A percentile compares a stretch with the other conserved stretches of the same genome.
phyloP scores from a whole-genome alignment of 1,140 invertebrate genomes.

The Sycophila sp. region DNA sequence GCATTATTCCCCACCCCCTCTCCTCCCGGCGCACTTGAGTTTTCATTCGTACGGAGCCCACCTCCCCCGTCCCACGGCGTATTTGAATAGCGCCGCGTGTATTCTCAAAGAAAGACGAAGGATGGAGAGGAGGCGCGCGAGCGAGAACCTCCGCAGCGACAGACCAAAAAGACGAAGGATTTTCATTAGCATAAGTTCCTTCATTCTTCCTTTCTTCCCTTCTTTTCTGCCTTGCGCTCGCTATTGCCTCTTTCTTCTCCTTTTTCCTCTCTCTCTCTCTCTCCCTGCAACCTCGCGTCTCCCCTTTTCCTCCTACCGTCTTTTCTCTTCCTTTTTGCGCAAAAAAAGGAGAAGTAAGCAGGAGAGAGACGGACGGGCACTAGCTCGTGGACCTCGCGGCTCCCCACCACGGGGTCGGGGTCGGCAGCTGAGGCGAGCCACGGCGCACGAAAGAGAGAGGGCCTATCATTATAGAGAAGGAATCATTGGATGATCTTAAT shows the following conservation, averaged over 20 bases:
- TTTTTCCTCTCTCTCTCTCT: slow-evolving; percentile 39
- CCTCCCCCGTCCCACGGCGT: background rate
- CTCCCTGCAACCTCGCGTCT: slow-evolving; percentile 30
- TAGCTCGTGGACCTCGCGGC: too few relatives aligned
- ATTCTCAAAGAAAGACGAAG: slow-evolving; percentile 26
- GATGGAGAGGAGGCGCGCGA: slow-evolving; percentile 13
- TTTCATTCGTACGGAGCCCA: background rate
- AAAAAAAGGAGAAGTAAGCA: too few relatives aligned
- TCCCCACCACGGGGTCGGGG: too few relatives aligned
- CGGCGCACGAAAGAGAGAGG: too few relatives aligned
- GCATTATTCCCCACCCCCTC: too few relatives aligned
- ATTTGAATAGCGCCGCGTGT: slow-evolving; percentile 2
- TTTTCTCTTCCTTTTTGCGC: too few relatives aligned
- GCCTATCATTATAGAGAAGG: slow-evolving; percentile 68
- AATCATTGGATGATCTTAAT: slow-evolving; percentile 69
- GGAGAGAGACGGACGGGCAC: too few relatives aligned
- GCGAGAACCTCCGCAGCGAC: slow-evolving; percentile 21
- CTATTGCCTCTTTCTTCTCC: slow-evolving; percentile 28
- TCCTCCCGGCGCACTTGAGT: too few relatives aligned
- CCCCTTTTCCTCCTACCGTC: too few relatives aligned
- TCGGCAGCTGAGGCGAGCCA: too few relatives aligned
- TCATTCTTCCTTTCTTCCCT: slow-evolving; percentile 32
- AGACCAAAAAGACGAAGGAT: slow-evolving; percentile 43
- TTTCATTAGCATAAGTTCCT: slow-evolving; percentile 60
- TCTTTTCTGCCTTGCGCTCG: slow-evolving; percentile 36